phyloP scores from a whole-genome alignment of 92 coral and sea anemone species.

The Zoanthus solanderi region DNA sequence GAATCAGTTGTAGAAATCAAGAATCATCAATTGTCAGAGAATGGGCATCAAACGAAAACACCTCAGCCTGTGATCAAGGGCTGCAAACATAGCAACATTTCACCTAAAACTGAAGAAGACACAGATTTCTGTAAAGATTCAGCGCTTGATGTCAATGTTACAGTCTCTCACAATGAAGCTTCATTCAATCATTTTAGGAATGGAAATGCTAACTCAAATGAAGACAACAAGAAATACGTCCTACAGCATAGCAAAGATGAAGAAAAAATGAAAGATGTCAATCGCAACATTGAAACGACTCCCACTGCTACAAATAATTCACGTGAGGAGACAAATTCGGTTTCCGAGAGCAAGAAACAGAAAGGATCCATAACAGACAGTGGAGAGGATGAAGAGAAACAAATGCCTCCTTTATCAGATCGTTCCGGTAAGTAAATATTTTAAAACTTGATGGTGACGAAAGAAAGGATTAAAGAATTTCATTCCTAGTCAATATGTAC shows the following conservation, averaged over 20 bases:
- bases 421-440: slow-evolving; percentile 4
- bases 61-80: not conserved
- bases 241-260: not conserved
- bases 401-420: slow-evolving; percentile 35
- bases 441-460: not conserved
- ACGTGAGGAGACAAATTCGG: not conserved
- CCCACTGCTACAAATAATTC: not conserved
- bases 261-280: not conserved
- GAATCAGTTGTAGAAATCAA: not conserved
- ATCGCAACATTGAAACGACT: not conserved
- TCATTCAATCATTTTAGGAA: not conserved
- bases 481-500: no score
- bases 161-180: not conserved
- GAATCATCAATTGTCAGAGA: not conserved
- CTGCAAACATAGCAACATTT: not conserved
- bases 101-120: not conserved
- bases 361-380: not conserved
- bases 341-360: not conserved
- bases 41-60: not conserved
- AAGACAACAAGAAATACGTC: not conserved
- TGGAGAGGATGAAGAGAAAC: not conserved
- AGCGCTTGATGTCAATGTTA: not conserved
- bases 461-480: no score
- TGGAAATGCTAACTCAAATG: not conserved
- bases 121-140: not conserved